Percentiles rank a stretch among this genome's conserved stretches.
These are phyloP conservation scores for Myiopsitta monachus DNA, from an alignment of 2,113 vertebrate species.

Conservation along the genomic window DNA sequence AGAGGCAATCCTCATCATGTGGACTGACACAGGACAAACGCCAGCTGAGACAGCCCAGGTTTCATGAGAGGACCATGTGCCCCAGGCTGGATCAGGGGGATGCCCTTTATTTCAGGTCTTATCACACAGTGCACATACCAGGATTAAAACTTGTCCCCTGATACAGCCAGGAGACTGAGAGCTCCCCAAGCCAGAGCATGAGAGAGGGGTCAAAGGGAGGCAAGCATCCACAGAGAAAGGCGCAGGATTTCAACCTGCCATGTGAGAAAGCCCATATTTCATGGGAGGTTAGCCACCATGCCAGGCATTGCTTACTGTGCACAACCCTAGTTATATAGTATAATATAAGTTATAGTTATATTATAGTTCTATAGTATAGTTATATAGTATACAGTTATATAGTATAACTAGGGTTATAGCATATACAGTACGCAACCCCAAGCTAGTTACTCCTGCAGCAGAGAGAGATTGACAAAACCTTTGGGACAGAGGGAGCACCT, in stretches of 20 bases:
- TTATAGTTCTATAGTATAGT: no score
- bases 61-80: accelerated
- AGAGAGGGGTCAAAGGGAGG: background rate
- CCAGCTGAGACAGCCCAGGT: background rate
- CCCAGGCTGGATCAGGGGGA: no score
- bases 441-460: background rate
- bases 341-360: no score
- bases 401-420: background rate
- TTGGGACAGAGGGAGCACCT: background rate
- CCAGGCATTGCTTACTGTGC: background rate
- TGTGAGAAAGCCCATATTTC: background rate
- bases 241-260: background rate
- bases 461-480: background rate
- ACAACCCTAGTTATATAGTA: background rate
- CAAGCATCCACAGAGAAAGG: background rate
- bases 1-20: background rate
- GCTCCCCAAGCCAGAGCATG: background rate
- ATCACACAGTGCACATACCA: background rate
- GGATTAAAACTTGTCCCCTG: background rate
- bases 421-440: background rate
- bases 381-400: no score
- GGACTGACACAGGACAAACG: no score
- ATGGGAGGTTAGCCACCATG: background rate
- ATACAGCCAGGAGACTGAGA: background rate
- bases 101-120: background rate